Base-by-base conservation (phyloP, 1,140 invertebrate species). In the Ridgeia piscesae region DNA sequence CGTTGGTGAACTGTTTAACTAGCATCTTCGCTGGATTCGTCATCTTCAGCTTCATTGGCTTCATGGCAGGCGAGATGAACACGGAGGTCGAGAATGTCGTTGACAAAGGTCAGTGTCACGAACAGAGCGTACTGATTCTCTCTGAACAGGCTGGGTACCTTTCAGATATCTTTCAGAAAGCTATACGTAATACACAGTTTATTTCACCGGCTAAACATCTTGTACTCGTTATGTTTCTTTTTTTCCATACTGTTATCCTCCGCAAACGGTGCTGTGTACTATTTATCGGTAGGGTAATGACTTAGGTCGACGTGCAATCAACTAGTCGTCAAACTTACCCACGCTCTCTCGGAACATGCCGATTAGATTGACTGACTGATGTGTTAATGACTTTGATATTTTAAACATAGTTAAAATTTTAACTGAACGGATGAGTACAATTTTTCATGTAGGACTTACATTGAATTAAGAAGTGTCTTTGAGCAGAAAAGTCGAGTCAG, bases 21-120 rank as follows among this genome's bases (percentile, higher is more conserved):
- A 99, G 98, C 94, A 98, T 99, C 97, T 99, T 99, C 96, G 99
- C 99, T 93, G 99, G 99, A 17, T 99, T 99, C 95, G 99, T 99
- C 11, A 99, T 99, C 94, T 99, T 99, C 96, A 99, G 99, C 0
- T 98, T 99, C 6, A 98, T 99, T 91, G 99, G 99, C 6, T 99
- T 99, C 96, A 99, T 99, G 99, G 98, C 99, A 0, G 94, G 96
- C 90, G 95, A 94, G 94, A 98, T 99, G 94, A 97, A 98, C 94
- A 97, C 98, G 94, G 97, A 98, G 0, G 98, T 99, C 0, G 97
- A 97, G 89, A 98, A 99, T 95, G 99, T 99, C 0, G 98, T 98
- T 35, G 97, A 98, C 92, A 99, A 98, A 95, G 98, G 98, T 98
- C 96, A 95, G 93, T 92, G 11, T 50, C n/a, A 77, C 58, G 27